Base-by-base conservation (phyloP, 2,113 vertebrate genomes). In the Ellobius talpinus region DNA sequence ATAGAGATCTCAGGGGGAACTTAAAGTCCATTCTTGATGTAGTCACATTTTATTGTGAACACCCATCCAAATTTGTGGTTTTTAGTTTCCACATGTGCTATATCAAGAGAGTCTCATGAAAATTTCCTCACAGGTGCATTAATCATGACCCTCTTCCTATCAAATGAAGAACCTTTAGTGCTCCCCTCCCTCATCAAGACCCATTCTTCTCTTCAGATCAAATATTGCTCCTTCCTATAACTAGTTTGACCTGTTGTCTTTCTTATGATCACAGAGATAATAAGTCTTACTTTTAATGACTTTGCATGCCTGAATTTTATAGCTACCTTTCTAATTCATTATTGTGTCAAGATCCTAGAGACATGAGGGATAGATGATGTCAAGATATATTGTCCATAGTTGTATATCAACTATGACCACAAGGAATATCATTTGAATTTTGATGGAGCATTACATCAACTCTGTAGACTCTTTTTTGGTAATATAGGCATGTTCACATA, bases 231-330 rank as follows among this genome's bases (percentile, higher is more conserved):
- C 26, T 24, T 29, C 65, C 33, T 73, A 47, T 3, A 77, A 79
- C 58, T 2, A 24, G 3, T 1, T 55, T 73, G 33, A 73, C 52
- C 11, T 5, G 6, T 36, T 50, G 12, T 4, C 33, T 94, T 16
- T 91, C 77, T 93, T 19, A 58, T 14, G 55, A 78, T 33, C 7
- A 61, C 0, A 36, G 4, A 33, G 42, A 74, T 55, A 33, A 29
- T 50, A 45, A 31, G 31, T 73, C 16, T 91, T 42, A 94, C 58
- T 92, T 92, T 61, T 77, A 93, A 90, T 93, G 47, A 76, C 42
- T 82, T 77, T 39, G 16, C 19, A 45, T 42, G 23, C 23, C 76
- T 76, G 76, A 24, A 82, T 93, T 96, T 70, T 52, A 96, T 3
- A 89, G 33, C 26, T 78, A 68, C 31, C 5, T 86, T 89, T 72